phyloP scores from a whole-genome alignment of 2,888 invertebrate species.

The Gnatocerus cornutus region DNA sequence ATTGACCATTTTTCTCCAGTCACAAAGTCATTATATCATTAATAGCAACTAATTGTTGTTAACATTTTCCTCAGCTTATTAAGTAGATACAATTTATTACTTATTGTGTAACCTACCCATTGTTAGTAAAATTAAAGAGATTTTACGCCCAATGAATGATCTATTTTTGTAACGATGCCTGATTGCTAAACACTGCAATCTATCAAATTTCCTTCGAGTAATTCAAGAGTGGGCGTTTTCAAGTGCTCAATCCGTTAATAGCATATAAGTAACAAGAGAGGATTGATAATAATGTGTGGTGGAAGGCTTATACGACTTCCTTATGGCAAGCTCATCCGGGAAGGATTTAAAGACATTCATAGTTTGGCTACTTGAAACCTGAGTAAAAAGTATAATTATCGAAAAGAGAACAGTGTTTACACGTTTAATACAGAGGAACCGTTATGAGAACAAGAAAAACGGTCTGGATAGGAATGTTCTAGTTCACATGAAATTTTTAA shows the following conservation, averaged over 20 bases:
- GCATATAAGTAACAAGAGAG: slow-evolving; percentile 1
- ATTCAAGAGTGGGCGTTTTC: slow-evolving; percentile 15
- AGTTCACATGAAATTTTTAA: too few relatives aligned
- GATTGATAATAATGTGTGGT: slow-evolving; percentile 1
- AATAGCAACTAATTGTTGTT: too few relatives aligned
- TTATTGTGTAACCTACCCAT: too few relatives aligned
- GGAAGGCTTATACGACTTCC: slow-evolving; percentile 26
- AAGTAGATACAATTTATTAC: too few relatives aligned
- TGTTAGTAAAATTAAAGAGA: too few relatives aligned
- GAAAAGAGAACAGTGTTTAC: background rate
- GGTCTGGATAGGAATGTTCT: background rate
- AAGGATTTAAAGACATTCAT: background rate
- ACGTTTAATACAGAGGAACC: background rate
- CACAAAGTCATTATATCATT: too few relatives aligned
- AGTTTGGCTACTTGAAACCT: background rate
- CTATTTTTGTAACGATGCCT: too few relatives aligned
- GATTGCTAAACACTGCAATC: slow-evolving; percentile 1
- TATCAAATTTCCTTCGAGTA: slow-evolving; percentile 9
- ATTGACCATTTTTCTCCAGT: too few relatives aligned
- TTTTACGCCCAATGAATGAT: too few relatives aligned
- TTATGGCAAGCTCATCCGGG: slow-evolving; percentile 30
- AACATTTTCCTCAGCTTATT: too few relatives aligned
- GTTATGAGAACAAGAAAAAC: background rate
- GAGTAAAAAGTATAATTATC: background rate
- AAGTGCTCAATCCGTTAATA: slow-evolving; percentile 9